Evolutionary conservation across 2,888 invertebrate genomes (phyloP).

Genomic region (Oxytorus armatus): DNA sequence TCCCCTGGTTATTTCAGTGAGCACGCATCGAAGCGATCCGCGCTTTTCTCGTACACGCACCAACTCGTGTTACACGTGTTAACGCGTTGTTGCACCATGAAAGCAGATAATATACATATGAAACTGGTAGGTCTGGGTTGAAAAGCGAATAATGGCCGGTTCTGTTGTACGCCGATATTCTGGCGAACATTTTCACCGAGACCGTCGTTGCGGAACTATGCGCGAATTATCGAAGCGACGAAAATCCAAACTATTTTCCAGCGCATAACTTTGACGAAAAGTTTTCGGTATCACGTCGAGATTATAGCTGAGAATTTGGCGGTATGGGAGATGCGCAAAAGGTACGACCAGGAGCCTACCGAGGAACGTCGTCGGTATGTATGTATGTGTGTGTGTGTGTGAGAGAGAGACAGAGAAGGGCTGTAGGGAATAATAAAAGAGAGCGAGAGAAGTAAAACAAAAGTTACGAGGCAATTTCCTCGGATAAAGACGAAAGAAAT

Average conservation of each 20-base stretch:
- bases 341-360: conserved; percentile 8
- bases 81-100: conserved; percentile 7
- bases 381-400: too few relatives aligned
- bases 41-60: neutral
- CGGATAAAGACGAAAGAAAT: conserved; percentile 13
- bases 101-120: conserved; percentile 16
- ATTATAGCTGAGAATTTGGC: conserved; percentile 46
- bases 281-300: conserved; percentile 51
- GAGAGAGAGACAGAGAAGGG: neutral
- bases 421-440: conserved; percentile 10
- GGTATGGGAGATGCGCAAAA: conserved; percentile 14
- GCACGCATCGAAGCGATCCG: conserved; percentile 6
- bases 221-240: conserved; percentile 65
- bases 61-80: conserved; percentile 4
- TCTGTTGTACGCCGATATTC: conserved; percentile 21
- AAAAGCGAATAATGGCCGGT: conserved; percentile 31
- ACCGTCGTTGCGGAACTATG: conserved; percentile 55
- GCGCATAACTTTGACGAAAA: conserved; percentile 63
- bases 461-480: conserved; percentile 45
- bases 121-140: conserved; percentile 17
- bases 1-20: conserved; percentile 43
- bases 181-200: conserved; percentile 42
- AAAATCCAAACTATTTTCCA: conserved; percentile 64
- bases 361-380: conserved; percentile 17
- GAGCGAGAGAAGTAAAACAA: too few relatives aligned